phyloP scores from a whole-genome alignment of 2,113 vertebrate species.

The Dolichotis patagonum region DNA sequence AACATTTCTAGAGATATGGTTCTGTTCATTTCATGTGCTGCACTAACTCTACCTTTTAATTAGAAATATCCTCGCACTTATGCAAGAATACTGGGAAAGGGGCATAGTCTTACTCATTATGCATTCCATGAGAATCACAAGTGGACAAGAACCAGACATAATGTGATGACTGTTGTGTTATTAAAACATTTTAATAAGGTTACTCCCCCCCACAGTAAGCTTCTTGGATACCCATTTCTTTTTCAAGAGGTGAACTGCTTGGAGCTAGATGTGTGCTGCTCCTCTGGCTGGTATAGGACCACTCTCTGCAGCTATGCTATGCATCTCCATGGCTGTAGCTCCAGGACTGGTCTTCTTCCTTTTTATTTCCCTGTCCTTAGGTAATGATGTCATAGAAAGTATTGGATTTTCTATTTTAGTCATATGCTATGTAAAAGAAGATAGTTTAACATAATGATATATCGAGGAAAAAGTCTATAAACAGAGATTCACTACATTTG shows the following conservation, averaged over 20 bases:
- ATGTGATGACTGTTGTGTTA: conserved; percentile 84
- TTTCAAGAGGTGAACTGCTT: conserved; percentile 34
- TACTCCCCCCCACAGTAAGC: conserved; percentile 75
- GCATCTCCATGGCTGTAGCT: not conserved
- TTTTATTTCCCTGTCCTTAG: conserved; percentile 41
- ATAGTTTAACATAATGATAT: conserved; percentile 48
- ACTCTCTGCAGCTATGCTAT: not conserved
- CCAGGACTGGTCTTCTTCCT: not conserved
- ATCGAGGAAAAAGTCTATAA: not conserved
- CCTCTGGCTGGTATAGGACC: not conserved
- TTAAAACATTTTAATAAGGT: conserved; percentile 85
- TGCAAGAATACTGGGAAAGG: conserved; percentile 82
- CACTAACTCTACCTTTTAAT: conserved; percentile 86
- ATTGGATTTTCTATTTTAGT: conserved; percentile 70
- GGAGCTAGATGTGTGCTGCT: not conserved
- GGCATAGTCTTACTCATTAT: conserved; percentile 84
- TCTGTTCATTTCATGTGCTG: conserved; percentile 84
- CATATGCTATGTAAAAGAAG: conserved; percentile 13
- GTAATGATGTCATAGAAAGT: conserved; percentile 54
- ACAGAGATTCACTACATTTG: not conserved
- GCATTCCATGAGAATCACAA: conserved; percentile 83
- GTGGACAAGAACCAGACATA: conserved; percentile 85
- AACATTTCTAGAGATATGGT: conserved; percentile 84
- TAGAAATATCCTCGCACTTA: conserved; percentile 87
- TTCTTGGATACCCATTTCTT: conserved; percentile 79